A percentile compares a stretch with the other conserved stretches of the same genome.
Conservation (phyloP, 2,888 invertebrate species). For the Pharmacophagus antenor region DNA sequence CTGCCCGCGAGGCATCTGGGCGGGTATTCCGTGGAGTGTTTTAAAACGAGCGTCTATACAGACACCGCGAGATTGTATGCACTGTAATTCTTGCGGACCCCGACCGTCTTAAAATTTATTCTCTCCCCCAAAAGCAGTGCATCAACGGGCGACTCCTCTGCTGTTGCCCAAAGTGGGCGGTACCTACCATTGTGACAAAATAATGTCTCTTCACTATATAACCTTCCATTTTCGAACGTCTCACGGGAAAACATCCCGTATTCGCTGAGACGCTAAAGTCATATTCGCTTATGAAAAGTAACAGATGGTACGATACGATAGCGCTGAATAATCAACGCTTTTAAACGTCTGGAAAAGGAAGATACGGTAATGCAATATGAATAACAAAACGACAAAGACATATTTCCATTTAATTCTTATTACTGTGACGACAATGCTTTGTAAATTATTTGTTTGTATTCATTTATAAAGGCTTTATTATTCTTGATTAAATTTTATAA, state of each 20-base stretch:
- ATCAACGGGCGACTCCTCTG: conserved; percentile 71
- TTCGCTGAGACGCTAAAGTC: conserved; percentile 45
- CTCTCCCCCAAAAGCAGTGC: conserved; percentile 74
- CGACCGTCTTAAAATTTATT: conserved; percentile 73
- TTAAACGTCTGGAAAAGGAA: conserved; percentile 79
- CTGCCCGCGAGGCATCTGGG: conserved; percentile 31
- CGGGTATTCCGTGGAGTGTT: conserved; percentile 50
- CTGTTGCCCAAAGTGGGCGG: conserved; percentile 74
- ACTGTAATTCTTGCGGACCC: conserved; percentile 55
- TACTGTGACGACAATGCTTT: conserved; percentile 66
- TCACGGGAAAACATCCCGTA: conserved; percentile 58
- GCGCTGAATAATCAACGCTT: conserved; percentile 80
- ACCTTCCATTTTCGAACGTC: conserved; percentile 48
- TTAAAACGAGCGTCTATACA: conserved; percentile 47
- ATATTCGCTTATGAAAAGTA: conserved; percentile 43
- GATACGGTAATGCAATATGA: conserved; percentile 80
- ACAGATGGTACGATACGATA: conserved; percentile 75
- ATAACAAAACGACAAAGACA: conserved; percentile 79
- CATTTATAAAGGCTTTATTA: conserved; percentile 41
- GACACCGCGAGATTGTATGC: conserved; percentile 58
- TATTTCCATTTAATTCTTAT: conserved; percentile 78
- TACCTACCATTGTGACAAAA: conserved; percentile 79
- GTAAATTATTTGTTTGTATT: conserved; percentile 57
- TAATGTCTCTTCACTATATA: conserved; percentile 75
- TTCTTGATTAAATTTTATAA: conserved; percentile 18